Percentiles rank a stretch among this genome's conserved stretches.
These are phyloP conservation scores for Achlya flavicornis DNA, from an alignment of 2,888 invertebrate species.

Conservation along the genomic window DNA sequence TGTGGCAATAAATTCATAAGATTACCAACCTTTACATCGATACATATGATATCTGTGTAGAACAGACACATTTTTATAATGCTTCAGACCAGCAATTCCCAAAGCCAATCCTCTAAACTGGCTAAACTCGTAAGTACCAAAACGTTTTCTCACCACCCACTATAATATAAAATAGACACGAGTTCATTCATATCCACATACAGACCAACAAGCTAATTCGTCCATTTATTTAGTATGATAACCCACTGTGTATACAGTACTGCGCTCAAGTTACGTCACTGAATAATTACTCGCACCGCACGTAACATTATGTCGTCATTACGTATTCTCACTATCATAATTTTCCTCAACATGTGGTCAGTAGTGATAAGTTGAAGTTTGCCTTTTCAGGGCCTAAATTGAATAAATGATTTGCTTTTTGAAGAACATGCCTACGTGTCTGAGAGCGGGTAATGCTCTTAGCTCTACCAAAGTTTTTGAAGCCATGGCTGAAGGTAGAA, in stretches of 20 bases:
- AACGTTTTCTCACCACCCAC: neutral
- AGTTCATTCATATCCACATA: conserved; percentile 1
- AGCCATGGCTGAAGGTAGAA: too few relatives aligned
- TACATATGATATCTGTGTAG: too few relatives aligned
- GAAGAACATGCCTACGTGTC: neutral
- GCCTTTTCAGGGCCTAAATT: too few relatives aligned
- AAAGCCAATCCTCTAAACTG: too few relatives aligned
- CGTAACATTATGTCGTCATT: neutral
- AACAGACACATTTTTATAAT: too few relatives aligned
- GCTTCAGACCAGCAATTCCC: too few relatives aligned
- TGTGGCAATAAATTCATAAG: too few relatives aligned
- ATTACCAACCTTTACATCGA: too few relatives aligned
- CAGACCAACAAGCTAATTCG: neutral
- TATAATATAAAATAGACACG: neutral
- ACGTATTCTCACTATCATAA: neutral
- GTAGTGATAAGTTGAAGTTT: neutral
- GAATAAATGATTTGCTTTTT: too few relatives aligned
- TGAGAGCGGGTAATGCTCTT: neutral
- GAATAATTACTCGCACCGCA: conserved; percentile 1
- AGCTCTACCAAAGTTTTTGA: neutral
- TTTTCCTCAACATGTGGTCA: neutral
- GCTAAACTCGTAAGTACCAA: too few relatives aligned
- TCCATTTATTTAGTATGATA: neutral
- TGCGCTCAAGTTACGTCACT: neutral
- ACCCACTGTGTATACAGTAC: neutral